Conservation (phyloP, 2,113 vertebrate species). For the Hippocampus barbouri region DNA sequence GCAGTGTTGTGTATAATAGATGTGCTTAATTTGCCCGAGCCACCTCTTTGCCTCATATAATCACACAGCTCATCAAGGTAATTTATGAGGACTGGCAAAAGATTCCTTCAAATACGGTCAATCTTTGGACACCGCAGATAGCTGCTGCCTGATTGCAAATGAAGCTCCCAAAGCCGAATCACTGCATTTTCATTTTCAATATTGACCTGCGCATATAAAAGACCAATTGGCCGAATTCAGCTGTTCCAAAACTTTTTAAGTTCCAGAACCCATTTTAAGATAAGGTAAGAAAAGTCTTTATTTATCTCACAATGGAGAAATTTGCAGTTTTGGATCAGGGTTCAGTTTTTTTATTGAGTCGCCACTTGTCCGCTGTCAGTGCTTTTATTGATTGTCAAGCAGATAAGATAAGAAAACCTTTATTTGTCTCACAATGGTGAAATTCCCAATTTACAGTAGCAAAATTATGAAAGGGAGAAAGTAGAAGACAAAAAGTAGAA, state of each 20-base stretch:
- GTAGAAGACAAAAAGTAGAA: no score
- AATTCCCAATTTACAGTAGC: no score
- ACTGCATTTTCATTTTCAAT: slow-evolving; percentile 48
- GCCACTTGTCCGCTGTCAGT: no score
- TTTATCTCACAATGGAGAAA: no score
- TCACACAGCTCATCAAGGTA: slow-evolving; percentile 51
- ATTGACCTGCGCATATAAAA: slow-evolving; percentile 53
- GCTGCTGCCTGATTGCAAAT: slow-evolving; percentile 29
- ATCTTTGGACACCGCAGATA: slow-evolving; percentile 51
- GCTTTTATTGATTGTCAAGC: no score
- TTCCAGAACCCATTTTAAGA: neutral
- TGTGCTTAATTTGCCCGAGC: slow-evolving; percentile 27
- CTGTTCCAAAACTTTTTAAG: neutral
- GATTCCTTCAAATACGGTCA: slow-evolving; percentile 51
- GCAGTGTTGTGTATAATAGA: slow-evolving; percentile 37
- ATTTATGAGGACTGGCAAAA: slow-evolving; percentile 56
- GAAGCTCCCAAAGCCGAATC: slow-evolving; percentile 46
- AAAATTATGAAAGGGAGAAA: no score
- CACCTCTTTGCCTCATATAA: slow-evolving; percentile 37
- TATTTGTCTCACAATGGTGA: no score
- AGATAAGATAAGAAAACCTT: no score
- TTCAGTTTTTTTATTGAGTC: neutral
- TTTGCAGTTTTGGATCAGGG: neutral
- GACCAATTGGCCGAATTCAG: slow-evolving; percentile 29
- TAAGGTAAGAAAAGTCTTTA: no score